These are phyloP conservation scores for Entomobrya proxima DNA, from an alignment of 2,888 invertebrate species.

Conservation along the genomic window DNA sequence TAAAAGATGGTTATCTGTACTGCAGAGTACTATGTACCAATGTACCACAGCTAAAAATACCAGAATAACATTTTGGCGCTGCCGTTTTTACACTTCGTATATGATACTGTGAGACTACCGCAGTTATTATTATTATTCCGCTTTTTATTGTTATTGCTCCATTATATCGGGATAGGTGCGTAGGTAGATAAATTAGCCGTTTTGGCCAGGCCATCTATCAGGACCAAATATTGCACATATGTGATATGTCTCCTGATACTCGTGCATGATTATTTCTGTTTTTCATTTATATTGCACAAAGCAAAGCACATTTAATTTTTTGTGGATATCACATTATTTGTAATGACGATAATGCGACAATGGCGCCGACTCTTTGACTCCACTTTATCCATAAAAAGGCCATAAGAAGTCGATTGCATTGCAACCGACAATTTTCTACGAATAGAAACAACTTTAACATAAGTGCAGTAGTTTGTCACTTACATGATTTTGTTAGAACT, in stretches of 20 bases:
- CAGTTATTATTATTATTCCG: slow-evolving; percentile 15
- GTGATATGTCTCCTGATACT: slow-evolving; percentile 4
- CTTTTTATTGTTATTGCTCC: slow-evolving; percentile 32
- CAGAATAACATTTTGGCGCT: not conserved
- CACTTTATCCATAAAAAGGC: slow-evolving; percentile 40
- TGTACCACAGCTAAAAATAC: not conserved
- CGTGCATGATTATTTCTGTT: not conserved
- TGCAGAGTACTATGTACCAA: not conserved
- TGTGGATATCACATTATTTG: slow-evolving; percentile 46
- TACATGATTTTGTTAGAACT: slow-evolving; percentile 1
- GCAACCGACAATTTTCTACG: not conserved
- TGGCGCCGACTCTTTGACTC: slow-evolving; percentile 62
- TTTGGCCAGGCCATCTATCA: slow-evolving; percentile 36
- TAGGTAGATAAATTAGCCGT: slow-evolving; percentile 59
- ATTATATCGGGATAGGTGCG: slow-evolving; percentile 47
- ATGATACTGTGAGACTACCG: not conserved
- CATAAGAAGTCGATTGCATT: slow-evolving; percentile 1
- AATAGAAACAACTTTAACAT: not conserved
- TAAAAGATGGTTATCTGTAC: slow-evolving; percentile 15
- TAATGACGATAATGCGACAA: slow-evolving; percentile 43
- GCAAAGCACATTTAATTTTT: slow-evolving; percentile 13
- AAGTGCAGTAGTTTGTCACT: slow-evolving; percentile 23
- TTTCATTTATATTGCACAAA: not conserved
- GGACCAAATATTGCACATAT: not conserved
- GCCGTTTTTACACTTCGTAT: slow-evolving; percentile 13